Base-by-base conservation (phyloP, 2,888 invertebrate species). In the Eupithecia dodoneata region DNA sequence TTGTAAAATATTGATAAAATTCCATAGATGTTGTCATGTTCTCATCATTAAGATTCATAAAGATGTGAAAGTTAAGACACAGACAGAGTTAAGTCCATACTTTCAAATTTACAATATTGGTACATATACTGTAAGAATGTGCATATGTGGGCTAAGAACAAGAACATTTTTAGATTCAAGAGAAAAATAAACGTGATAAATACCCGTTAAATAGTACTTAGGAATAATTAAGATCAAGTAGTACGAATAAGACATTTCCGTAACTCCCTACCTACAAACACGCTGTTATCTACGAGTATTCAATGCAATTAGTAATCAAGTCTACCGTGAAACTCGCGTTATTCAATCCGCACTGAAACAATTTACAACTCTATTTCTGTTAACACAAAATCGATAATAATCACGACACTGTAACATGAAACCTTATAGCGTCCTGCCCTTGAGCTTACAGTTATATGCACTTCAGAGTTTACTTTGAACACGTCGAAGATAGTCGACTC, bases 271-370 rank as follows among this genome's bases (percentile, higher is more conserved):
- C 41, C 13, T 67, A n/a, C n/a, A 42, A 42, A 42, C 15, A 15
- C 44, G 15, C 15, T n/a, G 67, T n/a, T 15, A 42, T 44, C 7
- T 44, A 30, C 30, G 30, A 30, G 30, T 30, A 13, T 67, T 44
- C 67, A 67, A 74, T 59, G 59, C 70, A 75, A 81, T 83, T 83
- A 81, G 84, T 81, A 87, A 87, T 81, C 76, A 81, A 84, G 82
- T 86, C 85, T 81, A 81, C 75, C 80, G 83, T 83, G 76, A 83
- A 84, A 87, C 79, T 81, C 81, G 71, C 78, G 73, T 80, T 79
- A 18, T 45, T 18, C 69, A 69, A 7, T 44, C 47, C n/a, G 12
- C 12, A 5, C 18, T 2, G 18, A 45, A 67, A 9, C 44, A 18
- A 69, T 45, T 45, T 12, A 45, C 45, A 69, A 69, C 44, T 15